Conservation (phyloP, 2,888 invertebrate species). For the Erebia palarica region DNA sequence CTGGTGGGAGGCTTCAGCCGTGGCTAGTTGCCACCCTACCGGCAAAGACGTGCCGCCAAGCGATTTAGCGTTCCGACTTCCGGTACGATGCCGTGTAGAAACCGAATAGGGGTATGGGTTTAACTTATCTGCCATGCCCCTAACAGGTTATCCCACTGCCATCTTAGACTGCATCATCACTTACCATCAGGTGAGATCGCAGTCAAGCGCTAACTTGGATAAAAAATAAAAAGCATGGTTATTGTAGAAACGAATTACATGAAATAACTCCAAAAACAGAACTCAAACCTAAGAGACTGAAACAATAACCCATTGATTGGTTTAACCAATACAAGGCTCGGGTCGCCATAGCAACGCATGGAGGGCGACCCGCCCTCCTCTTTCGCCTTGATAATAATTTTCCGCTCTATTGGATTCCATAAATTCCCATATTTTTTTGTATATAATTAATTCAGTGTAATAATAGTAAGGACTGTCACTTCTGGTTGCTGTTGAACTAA, state of each 20-base stretch:
- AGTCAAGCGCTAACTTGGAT: too few relatives aligned
- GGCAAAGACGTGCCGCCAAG: too few relatives aligned
- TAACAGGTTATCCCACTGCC: too few relatives aligned
- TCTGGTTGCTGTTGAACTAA: not conserved
- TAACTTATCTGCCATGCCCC: too few relatives aligned
- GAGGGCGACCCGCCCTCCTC: conserved; percentile 52
- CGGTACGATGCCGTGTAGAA: too few relatives aligned
- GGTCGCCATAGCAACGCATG: conserved; percentile 65
- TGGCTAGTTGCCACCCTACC: too few relatives aligned
- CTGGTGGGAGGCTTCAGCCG: too few relatives aligned
- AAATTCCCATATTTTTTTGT: conserved; percentile 7
- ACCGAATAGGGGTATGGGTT: too few relatives aligned
- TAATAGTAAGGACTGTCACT: not conserved
- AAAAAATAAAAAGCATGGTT: too few relatives aligned
- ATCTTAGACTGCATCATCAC: too few relatives aligned
- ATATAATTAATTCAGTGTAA: not conserved
- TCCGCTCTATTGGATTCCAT: conserved; percentile 63
- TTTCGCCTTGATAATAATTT: conserved; percentile 64
- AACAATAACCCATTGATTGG: conserved; percentile 51
- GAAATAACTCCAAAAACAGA: not conserved
- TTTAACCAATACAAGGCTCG: conserved; percentile 70
- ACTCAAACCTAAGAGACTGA: not conserved
- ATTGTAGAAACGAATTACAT: not conserved
- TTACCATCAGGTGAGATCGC: too few relatives aligned
- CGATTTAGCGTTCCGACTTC: too few relatives aligned